phyloP scores from a whole-genome alignment of 2,888 invertebrate species.

The Timema podura region DNA sequence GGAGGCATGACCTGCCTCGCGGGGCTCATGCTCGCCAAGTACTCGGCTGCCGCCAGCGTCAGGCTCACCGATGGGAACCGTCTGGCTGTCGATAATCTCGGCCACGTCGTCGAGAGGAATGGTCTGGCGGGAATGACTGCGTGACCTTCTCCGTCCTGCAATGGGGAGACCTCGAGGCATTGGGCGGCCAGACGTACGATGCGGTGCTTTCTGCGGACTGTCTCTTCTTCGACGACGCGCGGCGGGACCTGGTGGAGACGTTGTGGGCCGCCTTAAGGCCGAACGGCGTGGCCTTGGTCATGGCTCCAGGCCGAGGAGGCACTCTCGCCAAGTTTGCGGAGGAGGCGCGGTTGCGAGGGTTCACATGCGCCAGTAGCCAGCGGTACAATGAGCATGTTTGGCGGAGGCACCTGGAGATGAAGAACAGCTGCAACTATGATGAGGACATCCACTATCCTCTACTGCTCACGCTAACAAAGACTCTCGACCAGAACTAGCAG shows the following conservation, averaged over 20 bases:
- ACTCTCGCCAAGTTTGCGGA: conserved; percentile 66
- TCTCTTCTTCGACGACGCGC: conserved; percentile 70
- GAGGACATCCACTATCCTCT: conserved; percentile 70
- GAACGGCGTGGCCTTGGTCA: conserved; percentile 63
- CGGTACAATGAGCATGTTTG: conserved; percentile 64
- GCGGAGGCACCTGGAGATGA: conserved; percentile 60
- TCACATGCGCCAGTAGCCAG: conserved; percentile 53
- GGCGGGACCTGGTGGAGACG: conserved; percentile 62
- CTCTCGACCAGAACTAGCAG: not conserved
- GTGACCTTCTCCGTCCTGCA: conserved; percentile 47
- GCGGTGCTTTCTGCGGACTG: conserved; percentile 75
- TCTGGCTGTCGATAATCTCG: conserved; percentile 68
- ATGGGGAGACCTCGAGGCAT: conserved; percentile 45
- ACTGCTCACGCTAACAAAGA: conserved; percentile 58
- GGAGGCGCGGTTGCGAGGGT: conserved; percentile 57
- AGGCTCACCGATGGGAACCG: conserved; percentile 76
- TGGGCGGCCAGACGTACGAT: conserved; percentile 51
- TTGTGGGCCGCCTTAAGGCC: conserved; percentile 59
- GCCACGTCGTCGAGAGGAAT: conserved; percentile 61
- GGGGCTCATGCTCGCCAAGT: conserved; percentile 67
- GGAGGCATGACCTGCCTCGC: conserved; percentile 83
- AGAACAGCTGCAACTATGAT: conserved; percentile 58
- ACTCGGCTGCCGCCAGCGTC: conserved; percentile 58
- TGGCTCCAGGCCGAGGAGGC: conserved; percentile 70
- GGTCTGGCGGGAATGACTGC: conserved; percentile 47